Evolutionary conservation across 2,113 vertebrate genomes (phyloP), one percentile per base, ranked within the genome.

Genomic region (Osmerus mordax): DNA sequence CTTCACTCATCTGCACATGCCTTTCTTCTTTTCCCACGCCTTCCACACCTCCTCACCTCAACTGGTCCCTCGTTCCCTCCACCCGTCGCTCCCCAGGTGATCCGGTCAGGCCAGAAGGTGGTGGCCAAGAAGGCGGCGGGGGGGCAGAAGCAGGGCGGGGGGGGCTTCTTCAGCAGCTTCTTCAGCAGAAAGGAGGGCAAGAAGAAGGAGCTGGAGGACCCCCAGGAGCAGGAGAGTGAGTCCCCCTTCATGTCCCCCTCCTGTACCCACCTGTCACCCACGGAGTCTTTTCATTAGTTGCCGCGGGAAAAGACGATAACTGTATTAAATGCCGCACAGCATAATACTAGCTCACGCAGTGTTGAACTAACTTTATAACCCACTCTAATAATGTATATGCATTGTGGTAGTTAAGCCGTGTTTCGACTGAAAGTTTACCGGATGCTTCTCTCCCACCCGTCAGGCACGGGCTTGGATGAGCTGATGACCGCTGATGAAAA

Each of bases 401-500:
- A 47, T 1, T 47, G 41, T 9, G 41, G 9, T 12, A 47, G 41
- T 12, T 0, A 11, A 9, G 7, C 41, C 5, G 9, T 8, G 41
- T 12, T 47, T 47, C 41, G 1, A 47, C 7, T 47, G 9, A 47
- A 7, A 47, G 9, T 12, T 53, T 68, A 5, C 25, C 63, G 12
- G 2, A 4, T 78, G 47, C 70, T 56, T 63, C 28, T 23, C 3
- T 41, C 6, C 65, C 7, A 52, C 21, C 69, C 6, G 58, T 65
- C 75, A 87, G 85, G 73, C 80, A 63, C 85, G 85, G 96, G 91
- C 63, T 88, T 99, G 73, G 95, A 98, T 83, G 93, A 96, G 32
- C 80, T 99, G 52, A 94, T 99, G 93, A 97, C 95, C 0, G 75
- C 91, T 0, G 96, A 97, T 72, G 97, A 99, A 80, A 99, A 98